Conservation (phyloP, 2,113 vertebrate species). For the Channa argus region DNA sequence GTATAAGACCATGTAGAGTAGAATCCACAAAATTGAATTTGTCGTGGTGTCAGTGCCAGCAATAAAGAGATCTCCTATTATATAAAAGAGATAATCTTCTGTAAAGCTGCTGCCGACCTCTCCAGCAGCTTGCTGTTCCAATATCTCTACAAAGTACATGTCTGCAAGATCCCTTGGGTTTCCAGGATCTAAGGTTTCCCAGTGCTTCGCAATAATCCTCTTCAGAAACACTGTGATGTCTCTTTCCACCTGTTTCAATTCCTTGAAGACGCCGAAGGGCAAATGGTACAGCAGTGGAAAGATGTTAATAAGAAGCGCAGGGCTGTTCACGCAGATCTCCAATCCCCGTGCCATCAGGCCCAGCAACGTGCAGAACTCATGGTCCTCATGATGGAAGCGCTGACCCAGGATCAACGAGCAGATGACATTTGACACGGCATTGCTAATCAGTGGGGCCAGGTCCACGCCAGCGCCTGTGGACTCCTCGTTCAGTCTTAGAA, state of each 20-base stretch:
- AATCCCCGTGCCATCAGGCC: slow-evolving; percentile 88
- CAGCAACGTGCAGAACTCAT: slow-evolving; percentile 88
- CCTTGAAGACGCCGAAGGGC: slow-evolving; percentile 90
- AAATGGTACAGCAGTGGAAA: slow-evolving; percentile 91
- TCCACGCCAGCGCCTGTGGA: slow-evolving; percentile 73
- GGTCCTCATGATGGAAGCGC: slow-evolving; percentile 89
- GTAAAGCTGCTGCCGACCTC: slow-evolving; percentile 86
- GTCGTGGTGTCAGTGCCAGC: slow-evolving; percentile 97
- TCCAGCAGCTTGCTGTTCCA: slow-evolving; percentile 75
- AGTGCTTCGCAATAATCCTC: slow-evolving; percentile 89
- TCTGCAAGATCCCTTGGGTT: slow-evolving; percentile 94
- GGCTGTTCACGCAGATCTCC: slow-evolving; percentile 87
- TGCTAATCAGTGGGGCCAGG: slow-evolving; percentile 85
- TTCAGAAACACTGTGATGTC: slow-evolving; percentile 93
- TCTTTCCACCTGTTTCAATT: slow-evolving; percentile 88
- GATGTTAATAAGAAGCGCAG: slow-evolving; percentile 89
- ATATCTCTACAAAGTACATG: slow-evolving; percentile 92
- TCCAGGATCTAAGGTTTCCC: slow-evolving; percentile 83
- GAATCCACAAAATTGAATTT: slow-evolving; percentile 94
- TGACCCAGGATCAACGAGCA: slow-evolving; percentile 92
- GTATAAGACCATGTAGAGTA: slow-evolving; percentile 92
- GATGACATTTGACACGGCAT: slow-evolving; percentile 92
- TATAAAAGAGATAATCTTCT: slow-evolving; percentile 95
- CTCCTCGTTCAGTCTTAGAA: slow-evolving; percentile 79
- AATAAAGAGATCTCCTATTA: slow-evolving; percentile 95